phyloP scores from a whole-genome alignment of 2,797 vertebrate genomes.

The Pampus argenteus region DNA sequence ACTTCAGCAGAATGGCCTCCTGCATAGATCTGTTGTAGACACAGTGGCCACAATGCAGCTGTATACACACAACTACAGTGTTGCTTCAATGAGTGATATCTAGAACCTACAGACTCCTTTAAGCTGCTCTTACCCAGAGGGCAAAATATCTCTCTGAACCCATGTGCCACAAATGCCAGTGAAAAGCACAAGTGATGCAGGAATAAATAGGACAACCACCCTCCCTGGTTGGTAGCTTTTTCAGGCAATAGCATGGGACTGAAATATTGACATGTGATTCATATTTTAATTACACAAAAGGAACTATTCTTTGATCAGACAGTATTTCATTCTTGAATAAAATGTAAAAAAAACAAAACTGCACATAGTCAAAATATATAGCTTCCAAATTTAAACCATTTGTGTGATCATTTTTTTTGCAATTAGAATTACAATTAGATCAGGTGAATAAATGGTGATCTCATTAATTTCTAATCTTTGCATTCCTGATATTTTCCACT shows the following conservation, averaged over 20 bases:
- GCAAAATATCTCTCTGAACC: conserved; percentile 11
- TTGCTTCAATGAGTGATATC: background rate
- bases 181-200: background rate
- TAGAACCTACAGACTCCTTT: conserved; percentile 32
- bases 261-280: no score
- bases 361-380: no score
- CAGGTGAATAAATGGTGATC: no score
- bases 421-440: no score
- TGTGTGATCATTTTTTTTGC: background rate
- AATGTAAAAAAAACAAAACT: no score
- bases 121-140: conserved; percentile 23
- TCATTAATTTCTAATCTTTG: no score
- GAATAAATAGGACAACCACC: background rate
- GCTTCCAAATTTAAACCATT: background rate
- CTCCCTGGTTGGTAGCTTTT: background rate
- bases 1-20: conserved; percentile 60
- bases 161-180: conserved; percentile 23
- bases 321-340: no score
- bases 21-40: conserved; percentile 53
- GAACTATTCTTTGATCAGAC: no score
- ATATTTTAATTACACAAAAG: no score
- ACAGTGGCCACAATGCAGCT: conserved; percentile 50
- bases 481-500: background rate
- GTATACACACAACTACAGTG: conserved; percentile 44
- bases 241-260: no score